Evolutionary conservation across 2,113 vertebrate genomes (phyloP).

Genomic region (Glaucomys volans): DNA sequence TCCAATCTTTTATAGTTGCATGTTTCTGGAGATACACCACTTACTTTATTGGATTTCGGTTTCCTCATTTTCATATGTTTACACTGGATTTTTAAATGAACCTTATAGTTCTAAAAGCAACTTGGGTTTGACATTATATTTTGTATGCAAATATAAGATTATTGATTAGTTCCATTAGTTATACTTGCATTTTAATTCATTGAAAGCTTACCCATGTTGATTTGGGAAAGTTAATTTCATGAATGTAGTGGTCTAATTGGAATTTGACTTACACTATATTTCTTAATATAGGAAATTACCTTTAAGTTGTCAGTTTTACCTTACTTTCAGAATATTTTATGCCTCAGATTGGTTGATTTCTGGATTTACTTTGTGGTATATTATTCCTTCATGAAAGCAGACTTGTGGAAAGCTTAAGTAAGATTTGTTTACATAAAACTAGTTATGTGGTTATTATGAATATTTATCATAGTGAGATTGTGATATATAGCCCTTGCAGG

Average conservation of each 20-base stretch:
- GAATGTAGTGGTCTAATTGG: neutral
- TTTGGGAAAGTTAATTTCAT: neutral
- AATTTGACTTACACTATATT: neutral
- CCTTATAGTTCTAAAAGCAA: neutral
- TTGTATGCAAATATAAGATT: neutral
- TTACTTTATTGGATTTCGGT: neutral
- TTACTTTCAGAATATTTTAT: slow-evolving; percentile 30
- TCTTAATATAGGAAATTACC: neutral
- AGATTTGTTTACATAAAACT: slow-evolving; percentile 56
- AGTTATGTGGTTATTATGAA: neutral
- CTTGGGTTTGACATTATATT: neutral
- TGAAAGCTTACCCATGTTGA: neutral
- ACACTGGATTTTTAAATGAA: neutral
- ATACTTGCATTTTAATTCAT: neutral
- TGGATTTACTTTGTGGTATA: neutral
- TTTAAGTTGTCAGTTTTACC: neutral
- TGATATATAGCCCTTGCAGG: neutral
- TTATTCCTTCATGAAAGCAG: slow-evolving; percentile 56
- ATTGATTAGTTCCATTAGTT: neutral
- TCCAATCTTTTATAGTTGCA: neutral
- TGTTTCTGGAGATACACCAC: neutral
- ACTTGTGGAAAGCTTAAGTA: slow-evolving; percentile 56
- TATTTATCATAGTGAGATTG: slow-evolving; percentile 46
- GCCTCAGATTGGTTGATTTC: neutral
- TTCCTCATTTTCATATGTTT: neutral